A percentile compares a stretch with the other conserved stretches of the same genome.
These are phyloP conservation scores for Phalacrocorax pelagicus DNA, from an alignment of 2,113 vertebrate genomes.

Conservation along the genomic window DNA sequence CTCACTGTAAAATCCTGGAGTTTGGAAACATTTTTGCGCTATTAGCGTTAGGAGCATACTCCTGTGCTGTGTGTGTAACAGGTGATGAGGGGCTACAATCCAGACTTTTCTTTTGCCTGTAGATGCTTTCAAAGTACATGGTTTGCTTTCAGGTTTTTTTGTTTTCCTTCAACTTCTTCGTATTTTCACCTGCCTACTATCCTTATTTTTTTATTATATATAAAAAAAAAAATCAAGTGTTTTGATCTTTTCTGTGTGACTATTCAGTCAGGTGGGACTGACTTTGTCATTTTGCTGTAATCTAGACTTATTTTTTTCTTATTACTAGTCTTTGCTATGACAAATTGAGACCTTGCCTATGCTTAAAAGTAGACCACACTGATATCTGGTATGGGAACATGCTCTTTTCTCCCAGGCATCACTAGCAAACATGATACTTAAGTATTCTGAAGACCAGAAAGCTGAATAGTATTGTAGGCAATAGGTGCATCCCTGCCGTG, in stretches of 20 bases:
- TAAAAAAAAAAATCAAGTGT: not conserved
- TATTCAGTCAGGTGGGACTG: not conserved
- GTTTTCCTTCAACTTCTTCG: not conserved
- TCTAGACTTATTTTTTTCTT: not conserved
- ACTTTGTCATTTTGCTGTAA: not conserved
- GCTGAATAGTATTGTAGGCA: not conserved
- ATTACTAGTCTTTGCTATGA: not conserved
- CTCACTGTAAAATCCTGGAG: not conserved
- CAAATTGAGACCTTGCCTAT: not conserved
- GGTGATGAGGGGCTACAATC: not conserved
- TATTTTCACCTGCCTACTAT: not conserved
- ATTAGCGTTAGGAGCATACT: not conserved
- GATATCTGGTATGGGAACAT: not conserved
- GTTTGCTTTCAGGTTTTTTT: not conserved
- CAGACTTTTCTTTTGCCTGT: not conserved
- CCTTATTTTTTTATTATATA: not conserved
- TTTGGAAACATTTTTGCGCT: not conserved
- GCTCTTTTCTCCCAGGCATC: not conserved
- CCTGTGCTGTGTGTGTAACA: not conserved
- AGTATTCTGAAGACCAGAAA: not conserved
- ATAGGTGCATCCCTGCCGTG: not conserved
- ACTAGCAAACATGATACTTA: not conserved
- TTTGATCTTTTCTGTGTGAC: not conserved
- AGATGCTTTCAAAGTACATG: not conserved
- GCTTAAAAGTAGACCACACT: not conserved